Base-by-base conservation (phyloP, 2,888 invertebrate species). In the Graphium colonna region DNA sequence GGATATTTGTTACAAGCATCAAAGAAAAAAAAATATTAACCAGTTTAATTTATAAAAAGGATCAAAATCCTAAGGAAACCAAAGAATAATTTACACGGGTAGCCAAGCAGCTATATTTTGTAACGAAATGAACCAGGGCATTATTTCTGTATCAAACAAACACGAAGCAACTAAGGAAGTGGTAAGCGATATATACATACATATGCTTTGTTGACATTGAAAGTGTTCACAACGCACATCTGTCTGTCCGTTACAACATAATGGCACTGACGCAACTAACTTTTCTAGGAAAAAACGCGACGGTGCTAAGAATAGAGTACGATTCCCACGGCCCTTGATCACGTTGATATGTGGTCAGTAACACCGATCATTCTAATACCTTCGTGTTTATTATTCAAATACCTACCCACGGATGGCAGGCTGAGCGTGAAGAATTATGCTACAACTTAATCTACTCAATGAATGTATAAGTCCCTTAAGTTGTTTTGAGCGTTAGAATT, bases 271-370 rank as follows among this genome's bases (percentile, higher is more conserved):
- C 52, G 52, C 28, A 43, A 16, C 5, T 36, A 43, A 16, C 5
- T 36, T 16, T 64, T 63, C 61, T 61, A 52, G 52, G 64, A 61
- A 64, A 36, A 63, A 60, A 53, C 56, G 31, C 48, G 45, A 42
- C 36, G 39, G 45, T 63, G 60, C 61, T 55, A 53, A 57, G 64
- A 64, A 62, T 51, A 58, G 51, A 49, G 36, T 42, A 41, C 48
- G 51, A 55, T 64, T 64, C 64, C 57, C 64, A 64, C 64, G 62
- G 59, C 59, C 52, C 56, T 55, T 7, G 15, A 33, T 10, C 42
- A 17, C 52, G 46, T 41, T 21, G 38, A 44, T 39, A 46, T 42
- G 52, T 52, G 42, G 52, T 48, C 47, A 43, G 38, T 28, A 48
- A 52, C 38, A 43, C 28, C n/a, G n/a, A 48, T 38, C 38, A 48